Base-by-base conservation (phyloP, 2,888 invertebrate species). In the Antheraea assamensis region DNA sequence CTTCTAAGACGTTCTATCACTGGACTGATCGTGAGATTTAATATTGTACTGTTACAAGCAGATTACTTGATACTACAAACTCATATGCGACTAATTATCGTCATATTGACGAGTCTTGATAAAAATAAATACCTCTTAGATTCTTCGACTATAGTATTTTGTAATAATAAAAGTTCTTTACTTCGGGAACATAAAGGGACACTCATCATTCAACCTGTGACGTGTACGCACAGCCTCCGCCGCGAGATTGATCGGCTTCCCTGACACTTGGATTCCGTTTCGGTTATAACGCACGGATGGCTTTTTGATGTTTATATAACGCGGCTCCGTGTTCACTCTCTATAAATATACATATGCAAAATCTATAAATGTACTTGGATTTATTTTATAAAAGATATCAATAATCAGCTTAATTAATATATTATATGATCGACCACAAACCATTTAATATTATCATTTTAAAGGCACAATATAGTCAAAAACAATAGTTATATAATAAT, bases 131-230 rank as follows among this genome's bases (percentile, higher is more conserved):
- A 19, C 13, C 4, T 30, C 13, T 64, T 30, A n/a, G 35, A 35
- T 68, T 68, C 10, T 19, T 35, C 3, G 31, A 8, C 24, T 58
- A 58, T 58, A 58, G n/a, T 35, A 68, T 68, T 68, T 27, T 64
- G 30, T 64, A 68, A 68, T 31, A 27, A 35, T 27, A 68, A 68
- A 35, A 35, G 35, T 31, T 21, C n/a, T 35, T 35, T 35, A 68
- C 21, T 35, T 19, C 17, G 61, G 2, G 68, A 68, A 68, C 35
- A 68, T 68, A 68, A 68, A 68, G 68, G 68, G 68, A 35, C 68
- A 68, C 21, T 68, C 68, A 68, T 68, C 68, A 68, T 31, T 68
- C 68, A 68, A 68, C 35, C 35, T 68, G 35, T 68, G 68, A 35
- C 31, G 68, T 35, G 35, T 35, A n/a, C 31, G 68, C 24, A 35